Evolutionary conservation across 2,113 vertebrate species (phyloP).

Genomic region (Megaleporinus macrocephalus): DNA sequence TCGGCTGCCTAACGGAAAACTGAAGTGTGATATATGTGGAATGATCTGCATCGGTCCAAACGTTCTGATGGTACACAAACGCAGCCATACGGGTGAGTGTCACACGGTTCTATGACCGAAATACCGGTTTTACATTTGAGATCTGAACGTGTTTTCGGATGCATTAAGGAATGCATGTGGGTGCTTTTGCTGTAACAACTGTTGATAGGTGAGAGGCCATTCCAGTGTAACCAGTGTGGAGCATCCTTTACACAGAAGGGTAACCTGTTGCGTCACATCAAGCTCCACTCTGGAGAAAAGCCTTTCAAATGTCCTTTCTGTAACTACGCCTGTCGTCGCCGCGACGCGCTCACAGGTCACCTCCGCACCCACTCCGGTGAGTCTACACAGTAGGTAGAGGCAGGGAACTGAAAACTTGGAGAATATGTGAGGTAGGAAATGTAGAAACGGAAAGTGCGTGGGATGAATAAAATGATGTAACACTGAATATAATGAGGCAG

Average conservation of each 20-base stretch:
- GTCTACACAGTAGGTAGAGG: conserved; percentile 46
- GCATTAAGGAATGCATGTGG: neutral
- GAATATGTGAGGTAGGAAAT: conserved; percentile 29
- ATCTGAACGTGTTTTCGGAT: neutral
- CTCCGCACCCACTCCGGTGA: conserved; percentile 93
- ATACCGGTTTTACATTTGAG: neutral
- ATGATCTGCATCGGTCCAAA: conserved; percentile 98
- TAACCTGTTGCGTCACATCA: conserved; percentile 96
- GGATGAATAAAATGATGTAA: conserved; percentile 37
- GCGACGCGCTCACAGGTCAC: conserved; percentile 93
- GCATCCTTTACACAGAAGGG: conserved; percentile 98
- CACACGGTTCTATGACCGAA: neutral
- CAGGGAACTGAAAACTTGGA: conserved; percentile 12
- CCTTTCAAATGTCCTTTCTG: conserved; percentile 97
- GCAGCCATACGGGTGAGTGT: conserved; percentile 93
- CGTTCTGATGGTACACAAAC: conserved; percentile 97
- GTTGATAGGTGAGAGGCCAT: conserved; percentile 88
- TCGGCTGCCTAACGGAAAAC: conserved; percentile 91
- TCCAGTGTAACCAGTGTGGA: conserved; percentile 96
- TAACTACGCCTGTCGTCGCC: conserved; percentile 92
- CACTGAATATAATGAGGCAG: neutral
- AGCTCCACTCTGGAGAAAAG: conserved; percentile 96
- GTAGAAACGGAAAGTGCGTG: conserved; percentile 41
- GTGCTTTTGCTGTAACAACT: neutral
- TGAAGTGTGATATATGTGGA: conserved; percentile 94